Evolutionary conservation across 2,113 vertebrate species (phyloP).

Genomic region (Phodopus roborovskii): DNA sequence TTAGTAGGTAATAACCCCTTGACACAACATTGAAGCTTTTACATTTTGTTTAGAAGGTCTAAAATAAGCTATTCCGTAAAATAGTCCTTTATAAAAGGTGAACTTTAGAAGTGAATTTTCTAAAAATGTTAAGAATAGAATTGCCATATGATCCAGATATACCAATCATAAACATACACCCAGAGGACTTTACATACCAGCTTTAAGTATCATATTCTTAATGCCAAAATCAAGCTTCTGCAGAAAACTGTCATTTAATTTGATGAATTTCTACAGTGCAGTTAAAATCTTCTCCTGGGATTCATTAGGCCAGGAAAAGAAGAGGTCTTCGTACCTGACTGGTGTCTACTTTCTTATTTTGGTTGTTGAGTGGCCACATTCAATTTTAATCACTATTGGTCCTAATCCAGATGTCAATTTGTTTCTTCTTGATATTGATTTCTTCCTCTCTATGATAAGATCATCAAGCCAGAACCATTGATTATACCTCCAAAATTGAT

Average conservation of each 20-base stretch:
- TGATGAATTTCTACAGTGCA: neutral
- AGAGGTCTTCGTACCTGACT: neutral
- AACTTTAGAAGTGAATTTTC: neutral
- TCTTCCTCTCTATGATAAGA: conserved; percentile 14
- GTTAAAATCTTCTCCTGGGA: neutral
- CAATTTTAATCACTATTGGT: neutral
- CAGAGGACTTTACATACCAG: neutral
- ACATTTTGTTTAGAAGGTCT: conserved; percentile 1
- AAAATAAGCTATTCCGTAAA: neutral
- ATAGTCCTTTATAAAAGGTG: neutral
- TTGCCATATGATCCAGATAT: neutral
- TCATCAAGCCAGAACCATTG: neutral
- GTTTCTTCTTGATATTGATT: neutral
- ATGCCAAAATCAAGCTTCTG: neutral
- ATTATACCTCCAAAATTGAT: neutral
- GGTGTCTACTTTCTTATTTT: neutral
- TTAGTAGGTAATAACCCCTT: conserved; percentile 9
- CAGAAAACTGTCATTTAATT: neutral
- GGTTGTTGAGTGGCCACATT: neutral
- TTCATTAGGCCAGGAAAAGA: neutral
- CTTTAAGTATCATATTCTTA: neutral
- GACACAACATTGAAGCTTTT: neutral
- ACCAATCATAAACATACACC: neutral
- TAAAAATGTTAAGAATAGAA: neutral
- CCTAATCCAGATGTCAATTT: neutral